A percentile compares a stretch with the other conserved stretches of the same genome.
These are phyloP conservation scores for Tolmerus cingulatus DNA, from an alignment of 2,888 invertebrate species.

Conservation along the genomic window DNA sequence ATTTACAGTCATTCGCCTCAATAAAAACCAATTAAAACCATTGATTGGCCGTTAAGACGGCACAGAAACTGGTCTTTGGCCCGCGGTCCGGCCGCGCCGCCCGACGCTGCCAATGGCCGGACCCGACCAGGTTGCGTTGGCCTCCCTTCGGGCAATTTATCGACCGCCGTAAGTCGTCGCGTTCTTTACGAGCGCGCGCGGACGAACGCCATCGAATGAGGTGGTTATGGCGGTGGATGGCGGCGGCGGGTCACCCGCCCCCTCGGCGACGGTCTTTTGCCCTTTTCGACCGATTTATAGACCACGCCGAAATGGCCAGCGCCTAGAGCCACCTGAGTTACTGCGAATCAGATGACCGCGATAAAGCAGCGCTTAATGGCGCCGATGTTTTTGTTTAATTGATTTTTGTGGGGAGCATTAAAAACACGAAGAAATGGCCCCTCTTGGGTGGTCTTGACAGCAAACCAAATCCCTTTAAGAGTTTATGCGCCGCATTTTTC, in stretches of 20 bases:
- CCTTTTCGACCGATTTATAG: not conserved
- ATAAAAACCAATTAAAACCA: slow-evolving; percentile 50
- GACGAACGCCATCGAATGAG: slow-evolving; percentile 5
- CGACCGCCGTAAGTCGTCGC: slow-evolving; percentile 9
- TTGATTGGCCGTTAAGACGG: slow-evolving; percentile 48
- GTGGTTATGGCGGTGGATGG: slow-evolving; percentile 5
- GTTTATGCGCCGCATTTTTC: not conserved
- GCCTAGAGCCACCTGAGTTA: not conserved
- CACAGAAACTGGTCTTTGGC: slow-evolving; percentile 42
- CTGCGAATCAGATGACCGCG: not conserved
- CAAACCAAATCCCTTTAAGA: not conserved
- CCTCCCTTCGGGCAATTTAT: slow-evolving; percentile 33
- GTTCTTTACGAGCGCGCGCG: slow-evolving; percentile 18
- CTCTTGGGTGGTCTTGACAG: not conserved
- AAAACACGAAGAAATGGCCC: not conserved
- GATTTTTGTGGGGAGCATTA: not conserved
- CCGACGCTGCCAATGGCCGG: slow-evolving; percentile 2
- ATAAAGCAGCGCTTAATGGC: not conserved
- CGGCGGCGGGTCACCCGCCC: not conserved
- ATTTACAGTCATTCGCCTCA: slow-evolving; percentile 49
- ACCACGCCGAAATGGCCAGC: not conserved
- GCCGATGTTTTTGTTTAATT: slow-evolving; percentile 7
- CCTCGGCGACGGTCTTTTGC: not conserved
- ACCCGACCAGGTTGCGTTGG: not conserved
- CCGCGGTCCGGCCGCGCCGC: not conserved